Percentiles rank a stretch among this genome's conserved stretches.
phyloP scores from a whole-genome alignment of 2,888 invertebrate species.

The Endotricha flammealis region DNA sequence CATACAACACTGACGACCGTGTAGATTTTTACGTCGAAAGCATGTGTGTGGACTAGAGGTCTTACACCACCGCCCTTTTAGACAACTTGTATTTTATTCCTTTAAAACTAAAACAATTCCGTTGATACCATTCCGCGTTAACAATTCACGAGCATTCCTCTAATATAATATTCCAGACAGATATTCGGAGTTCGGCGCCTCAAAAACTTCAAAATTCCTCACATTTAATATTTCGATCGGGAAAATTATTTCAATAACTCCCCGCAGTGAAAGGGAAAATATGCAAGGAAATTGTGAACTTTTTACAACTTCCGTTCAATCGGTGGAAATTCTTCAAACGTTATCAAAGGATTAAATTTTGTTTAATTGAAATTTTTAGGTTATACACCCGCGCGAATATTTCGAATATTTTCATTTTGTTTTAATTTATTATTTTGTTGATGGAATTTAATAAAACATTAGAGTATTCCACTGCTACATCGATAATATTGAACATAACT shows the following conservation, averaged over 20 bases:
- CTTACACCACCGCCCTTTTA: too few species aligned
- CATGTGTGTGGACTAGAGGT: too few species aligned
- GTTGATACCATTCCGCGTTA: too few species aligned
- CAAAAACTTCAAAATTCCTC: slow-evolving; percentile 12
- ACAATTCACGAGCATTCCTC: slow-evolving; percentile 15
- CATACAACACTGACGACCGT: too few species aligned
- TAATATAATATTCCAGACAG: slow-evolving; percentile 15
- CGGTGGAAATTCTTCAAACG: slow-evolving; percentile 32
- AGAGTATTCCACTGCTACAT: too few species aligned
- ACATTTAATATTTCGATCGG: slow-evolving; percentile 20
- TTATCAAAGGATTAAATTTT: slow-evolving; percentile 35
- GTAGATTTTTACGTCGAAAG: too few species aligned
- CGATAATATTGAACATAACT: too few species aligned
- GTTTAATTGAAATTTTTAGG: slow-evolving; percentile 37
- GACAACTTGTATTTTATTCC: too few species aligned
- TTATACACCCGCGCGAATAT: slow-evolving; percentile 25
- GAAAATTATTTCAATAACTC: slow-evolving; percentile 33
- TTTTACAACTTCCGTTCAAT: slow-evolving; percentile 35
- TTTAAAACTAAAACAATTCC: too few species aligned
- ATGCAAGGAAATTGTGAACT: slow-evolving; percentile 29
- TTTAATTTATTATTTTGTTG: slow-evolving; percentile 24
- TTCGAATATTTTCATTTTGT: too few species aligned
- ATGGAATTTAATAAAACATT: slow-evolving; percentile 30
- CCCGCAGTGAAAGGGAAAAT: slow-evolving; percentile 22
- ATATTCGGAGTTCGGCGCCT: slow-evolving; percentile 7